These are phyloP conservation scores for Bos indicus DNA, from an alignment of 2,113 vertebrate genomes.

Conservation along the genomic window DNA sequence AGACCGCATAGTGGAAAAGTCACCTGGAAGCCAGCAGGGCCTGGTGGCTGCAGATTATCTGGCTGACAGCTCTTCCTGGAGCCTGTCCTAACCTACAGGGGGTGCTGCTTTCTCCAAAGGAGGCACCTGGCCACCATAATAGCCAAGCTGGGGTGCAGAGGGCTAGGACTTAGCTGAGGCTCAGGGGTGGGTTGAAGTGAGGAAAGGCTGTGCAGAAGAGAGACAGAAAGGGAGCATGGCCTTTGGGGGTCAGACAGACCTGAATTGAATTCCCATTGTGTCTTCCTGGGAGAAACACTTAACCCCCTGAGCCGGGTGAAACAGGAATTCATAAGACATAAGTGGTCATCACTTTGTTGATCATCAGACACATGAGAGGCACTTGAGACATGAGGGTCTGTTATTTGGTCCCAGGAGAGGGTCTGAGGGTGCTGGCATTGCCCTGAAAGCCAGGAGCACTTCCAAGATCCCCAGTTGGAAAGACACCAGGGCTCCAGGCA, in stretches of 20 bases:
- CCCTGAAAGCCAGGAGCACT: neutral
- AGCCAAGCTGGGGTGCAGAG: neutral
- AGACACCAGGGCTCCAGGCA: neutral
- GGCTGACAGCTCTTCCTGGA: neutral
- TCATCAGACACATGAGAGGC: neutral
- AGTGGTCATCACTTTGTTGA: neutral
- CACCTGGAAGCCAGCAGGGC: neutral
- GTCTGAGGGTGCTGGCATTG: neutral
- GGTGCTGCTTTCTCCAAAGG: neutral
- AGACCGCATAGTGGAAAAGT: neutral
- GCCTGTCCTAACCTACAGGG: neutral
- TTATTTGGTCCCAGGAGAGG: neutral
- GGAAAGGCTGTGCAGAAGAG: neutral
- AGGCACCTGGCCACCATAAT: neutral
- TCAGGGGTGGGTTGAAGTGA: no score
- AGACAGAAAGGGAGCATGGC: neutral
- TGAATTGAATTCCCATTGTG: neutral
- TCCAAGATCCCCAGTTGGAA: neutral
- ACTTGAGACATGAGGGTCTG: neutral
- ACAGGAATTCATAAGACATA: neutral
- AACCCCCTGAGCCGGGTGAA: neutral
- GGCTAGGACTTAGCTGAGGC: neutral
- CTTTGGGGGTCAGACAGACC: neutral
- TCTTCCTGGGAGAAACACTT: neutral
- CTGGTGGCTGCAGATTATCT: neutral